Evolutionary conservation across 2,113 vertebrate species (phyloP), one percentile per base, ranked within the genome.

Genomic region (Pelobates fuscus): DNA sequence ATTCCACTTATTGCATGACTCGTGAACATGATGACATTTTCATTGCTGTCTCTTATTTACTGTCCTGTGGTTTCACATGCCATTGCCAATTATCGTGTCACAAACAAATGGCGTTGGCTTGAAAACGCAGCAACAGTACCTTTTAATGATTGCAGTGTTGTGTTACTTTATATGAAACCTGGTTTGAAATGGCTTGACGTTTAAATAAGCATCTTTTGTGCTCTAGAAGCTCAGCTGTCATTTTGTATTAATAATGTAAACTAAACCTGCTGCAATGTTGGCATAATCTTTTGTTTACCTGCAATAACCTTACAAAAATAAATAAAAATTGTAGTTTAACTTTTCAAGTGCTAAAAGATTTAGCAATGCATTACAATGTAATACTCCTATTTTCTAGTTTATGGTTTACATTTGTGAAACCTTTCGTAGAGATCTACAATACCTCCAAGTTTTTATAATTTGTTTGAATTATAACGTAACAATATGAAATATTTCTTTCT

Each of bases 131-230:
- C 27, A 49, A 41, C 49, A 3, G 44, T 49, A 3, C 12, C 44
- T 49, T 30, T 57, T 54, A 69, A 7, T 41, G 23, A 58, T 69
- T 29, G 41, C 67, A 32, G 14, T 6, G 3, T 54, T 52, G 65
- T 44, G 14, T 69, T 69, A n/a, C 29, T n/a, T 24, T 37, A 30
- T 68, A 8, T 17, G 1, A 55, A 55, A 29, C 25, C 43, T n/a
- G 46, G 64, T 18, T 52, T 29, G 27, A 68, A 41, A 57, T 20
- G 18, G 44, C 26, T 69, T 69, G 26, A 68, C 5, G 20, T 68
- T 55, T 68, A 21, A 54, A 54, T 68, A 21, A 24, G 21, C 54
- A 21, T 23, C 30, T 69, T 57, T 67, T 69, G 29, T 69, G 67
- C 49, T 29, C 27, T 54, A 29, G 44, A 68, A 26, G 23, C 49